Evolutionary conservation across 2,888 invertebrate species (phyloP).

Genomic region (Erebia ligea): DNA sequence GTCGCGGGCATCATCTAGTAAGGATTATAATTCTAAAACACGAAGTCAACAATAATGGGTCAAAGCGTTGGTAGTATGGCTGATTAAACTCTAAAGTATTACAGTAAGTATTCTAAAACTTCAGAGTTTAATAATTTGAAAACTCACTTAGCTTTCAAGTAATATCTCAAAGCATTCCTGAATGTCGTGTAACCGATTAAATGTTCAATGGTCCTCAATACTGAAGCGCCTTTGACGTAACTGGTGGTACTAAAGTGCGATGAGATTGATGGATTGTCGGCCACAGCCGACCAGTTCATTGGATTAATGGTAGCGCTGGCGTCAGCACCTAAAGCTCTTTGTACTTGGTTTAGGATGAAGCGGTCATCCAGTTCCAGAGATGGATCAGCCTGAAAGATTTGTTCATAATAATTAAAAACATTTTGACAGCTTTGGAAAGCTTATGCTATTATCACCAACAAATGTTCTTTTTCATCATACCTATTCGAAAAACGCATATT

Average conservation of each 20-base stretch:
- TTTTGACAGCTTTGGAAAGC: neutral
- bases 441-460: too few species aligned
- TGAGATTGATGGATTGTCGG: constrained; percentile 75
- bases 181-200: constrained; percentile 83
- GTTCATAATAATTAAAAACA: neutral
- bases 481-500: too few species aligned
- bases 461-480: too few species aligned
- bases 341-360: constrained; percentile 87
- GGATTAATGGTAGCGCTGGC: constrained; percentile 67
- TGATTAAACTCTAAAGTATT: too few species aligned
- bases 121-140: neutral
- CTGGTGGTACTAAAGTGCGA: constrained; percentile 86
- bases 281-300: constrained; percentile 82
- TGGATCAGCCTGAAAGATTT: constrained; percentile 59
- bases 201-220: constrained; percentile 87
- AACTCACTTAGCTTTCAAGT: constrained; percentile 82
- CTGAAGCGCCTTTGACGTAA: constrained; percentile 86
- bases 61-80: neutral
- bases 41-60: too few species aligned
- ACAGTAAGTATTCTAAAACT: neutral
- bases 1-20: too few species aligned
- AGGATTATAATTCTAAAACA: too few species aligned
- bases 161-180: constrained; percentile 80
- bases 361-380: constrained; percentile 76
- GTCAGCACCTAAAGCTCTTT: constrained; percentile 85